Evolutionary conservation across 53 echinoderm and acorn worm genomes (phyloP).

Genomic region (Paracentrotus lividus): DNA sequence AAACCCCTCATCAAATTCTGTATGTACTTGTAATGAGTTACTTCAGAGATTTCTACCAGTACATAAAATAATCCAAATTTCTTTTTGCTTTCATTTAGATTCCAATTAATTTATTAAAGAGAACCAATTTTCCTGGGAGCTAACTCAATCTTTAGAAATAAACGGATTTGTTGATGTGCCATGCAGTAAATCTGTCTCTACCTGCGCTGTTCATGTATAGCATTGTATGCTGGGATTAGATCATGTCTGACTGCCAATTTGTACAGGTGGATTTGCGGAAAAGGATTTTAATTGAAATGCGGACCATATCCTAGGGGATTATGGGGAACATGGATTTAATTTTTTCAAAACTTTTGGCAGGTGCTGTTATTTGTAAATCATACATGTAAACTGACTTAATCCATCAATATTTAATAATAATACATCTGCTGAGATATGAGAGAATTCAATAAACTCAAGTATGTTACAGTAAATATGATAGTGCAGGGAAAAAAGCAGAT

Average conservation of each 20-base stretch:
- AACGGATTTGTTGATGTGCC: background rate
- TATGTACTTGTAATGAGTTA: no score
- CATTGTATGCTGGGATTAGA: conserved; percentile 22
- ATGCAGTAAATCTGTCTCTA: background rate
- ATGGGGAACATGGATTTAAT: background rate
- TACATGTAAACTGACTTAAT: no score
- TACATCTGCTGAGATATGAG: no score
- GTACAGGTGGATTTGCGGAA: conserved; percentile 13
- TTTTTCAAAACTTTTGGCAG: no score
- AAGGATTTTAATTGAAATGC: conserved; percentile 41
- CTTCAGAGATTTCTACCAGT: background rate
- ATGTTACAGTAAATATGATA: no score
- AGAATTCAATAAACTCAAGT: no score
- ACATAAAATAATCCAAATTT: background rate
- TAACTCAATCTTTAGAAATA: background rate
- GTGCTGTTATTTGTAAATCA: background rate
- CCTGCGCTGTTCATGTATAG: background rate
- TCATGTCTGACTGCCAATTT: conserved; percentile 33
- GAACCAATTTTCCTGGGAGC: background rate
- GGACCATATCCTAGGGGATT: background rate
- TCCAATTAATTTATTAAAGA: background rate
- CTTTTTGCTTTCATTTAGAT: background rate
- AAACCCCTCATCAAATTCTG: no score
- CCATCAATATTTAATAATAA: no score
- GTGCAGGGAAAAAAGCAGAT: no score